A percentile compares a stretch with the other conserved stretches of the same genome.
Conservation (phyloP, 2,113 vertebrate genomes). For the Pycnonotus jocosus region DNA sequence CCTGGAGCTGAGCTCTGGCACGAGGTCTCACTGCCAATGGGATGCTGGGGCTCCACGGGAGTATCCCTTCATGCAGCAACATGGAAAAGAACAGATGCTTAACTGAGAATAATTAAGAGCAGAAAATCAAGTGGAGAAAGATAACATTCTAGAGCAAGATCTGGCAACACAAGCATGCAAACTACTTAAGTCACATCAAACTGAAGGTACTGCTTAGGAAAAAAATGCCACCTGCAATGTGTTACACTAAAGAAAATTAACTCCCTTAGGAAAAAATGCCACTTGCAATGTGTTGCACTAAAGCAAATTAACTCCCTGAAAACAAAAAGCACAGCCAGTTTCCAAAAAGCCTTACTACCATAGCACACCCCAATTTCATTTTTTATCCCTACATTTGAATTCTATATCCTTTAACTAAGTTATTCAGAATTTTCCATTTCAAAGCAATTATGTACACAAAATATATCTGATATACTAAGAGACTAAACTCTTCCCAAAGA, state of each 20-base stretch:
- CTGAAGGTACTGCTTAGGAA: not conserved
- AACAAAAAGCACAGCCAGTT: not conserved
- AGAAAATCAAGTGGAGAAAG: not conserved
- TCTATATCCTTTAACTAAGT: not conserved
- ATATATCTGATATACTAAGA: not conserved
- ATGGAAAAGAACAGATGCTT: slow-evolving; percentile 11
- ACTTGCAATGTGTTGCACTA: not conserved
- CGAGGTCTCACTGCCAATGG: slow-evolving; percentile 68
- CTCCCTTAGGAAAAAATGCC: not conserved
- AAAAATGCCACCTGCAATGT: not conserved
- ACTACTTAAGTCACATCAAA: not conserved
- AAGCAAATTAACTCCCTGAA: not conserved
- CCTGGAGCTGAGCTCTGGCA: slow-evolving; percentile 73
- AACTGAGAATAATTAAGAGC: not conserved
- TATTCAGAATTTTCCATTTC: not conserved
- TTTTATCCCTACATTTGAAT: not conserved
- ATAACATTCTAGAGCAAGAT: not conserved
- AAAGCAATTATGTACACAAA: not conserved
- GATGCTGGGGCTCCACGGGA: slow-evolving; percentile 81
- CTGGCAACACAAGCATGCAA: not conserved
- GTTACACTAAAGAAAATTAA: not conserved
- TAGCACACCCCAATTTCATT: not conserved
- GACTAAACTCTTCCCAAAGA: not conserved
- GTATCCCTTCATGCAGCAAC: slow-evolving; percentile 75
- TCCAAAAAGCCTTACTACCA: not conserved